A percentile compares a stretch with the other conserved stretches of the same genome.
Conservation (phyloP, 2,888 invertebrate species). For the Galerucella pusilla region DNA sequence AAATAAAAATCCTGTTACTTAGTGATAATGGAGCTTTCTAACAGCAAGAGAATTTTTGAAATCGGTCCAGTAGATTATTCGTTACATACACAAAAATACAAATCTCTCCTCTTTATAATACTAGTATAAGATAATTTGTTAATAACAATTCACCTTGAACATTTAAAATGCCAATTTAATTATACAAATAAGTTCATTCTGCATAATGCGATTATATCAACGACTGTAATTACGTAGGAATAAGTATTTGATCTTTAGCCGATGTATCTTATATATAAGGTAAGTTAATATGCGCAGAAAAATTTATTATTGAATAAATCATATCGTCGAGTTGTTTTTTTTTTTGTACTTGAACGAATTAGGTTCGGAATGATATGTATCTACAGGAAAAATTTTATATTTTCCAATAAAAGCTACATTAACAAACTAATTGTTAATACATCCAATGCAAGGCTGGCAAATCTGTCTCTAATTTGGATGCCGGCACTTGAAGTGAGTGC, state of each 20-base stretch:
- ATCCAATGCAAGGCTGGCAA: too few species aligned
- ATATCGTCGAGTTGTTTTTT: slow-evolving; percentile 13
- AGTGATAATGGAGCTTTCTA: too few species aligned
- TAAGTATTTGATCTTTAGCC: slow-evolving; percentile 24
- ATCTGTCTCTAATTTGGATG: too few species aligned
- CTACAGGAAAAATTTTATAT: neutral
- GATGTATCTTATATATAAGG: slow-evolving; percentile 19
- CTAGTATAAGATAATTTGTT: neutral
- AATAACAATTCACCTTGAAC: slow-evolving; percentile 15
- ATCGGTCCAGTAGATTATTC: too few species aligned
- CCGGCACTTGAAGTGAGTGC: too few species aligned
- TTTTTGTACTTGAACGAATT: neutral
- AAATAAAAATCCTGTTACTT: too few species aligned
- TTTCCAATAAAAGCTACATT: neutral
- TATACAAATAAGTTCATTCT: slow-evolving; percentile 33
- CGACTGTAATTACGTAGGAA: slow-evolving; percentile 26
- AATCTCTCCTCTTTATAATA: neutral
- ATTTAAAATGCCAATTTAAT: slow-evolving; percentile 17
- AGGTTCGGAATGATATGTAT: neutral
- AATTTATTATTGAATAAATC: slow-evolving; percentile 16
- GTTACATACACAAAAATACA: too few species aligned
- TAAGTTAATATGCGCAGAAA: slow-evolving; percentile 21
- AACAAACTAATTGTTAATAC: too few species aligned
- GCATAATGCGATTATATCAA: slow-evolving; percentile 29
- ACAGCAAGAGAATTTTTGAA: too few species aligned